Evolutionary conservation across 2,797 vertebrate genomes (phyloP).

Genomic region (Acipenser oxyrinchus): DNA sequence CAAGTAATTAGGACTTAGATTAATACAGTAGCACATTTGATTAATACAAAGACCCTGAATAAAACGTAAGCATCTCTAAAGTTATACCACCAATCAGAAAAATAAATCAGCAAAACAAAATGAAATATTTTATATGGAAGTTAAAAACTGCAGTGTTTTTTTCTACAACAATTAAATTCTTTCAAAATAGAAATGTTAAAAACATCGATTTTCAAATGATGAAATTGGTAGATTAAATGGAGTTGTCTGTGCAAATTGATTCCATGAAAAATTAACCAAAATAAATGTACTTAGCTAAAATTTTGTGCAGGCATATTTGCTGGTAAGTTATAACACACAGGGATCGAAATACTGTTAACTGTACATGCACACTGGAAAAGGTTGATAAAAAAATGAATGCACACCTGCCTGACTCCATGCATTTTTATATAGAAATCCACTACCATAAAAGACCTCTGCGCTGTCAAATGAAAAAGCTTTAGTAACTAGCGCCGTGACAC

Average conservation of each 20-base stretch:
- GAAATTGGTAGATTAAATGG: slow-evolving; percentile 11
- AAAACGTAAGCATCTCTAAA: slow-evolving; percentile 63
- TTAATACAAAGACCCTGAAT: slow-evolving; percentile 83
- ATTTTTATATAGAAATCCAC: slow-evolving; percentile 51
- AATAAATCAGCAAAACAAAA: slow-evolving; percentile 58
- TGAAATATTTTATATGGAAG: slow-evolving; percentile 31
- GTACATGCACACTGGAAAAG: slow-evolving; percentile 49
- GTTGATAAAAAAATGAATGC: slow-evolving; percentile 40
- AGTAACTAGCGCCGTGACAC: slow-evolving; percentile 3
- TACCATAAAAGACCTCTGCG: slow-evolving; percentile 45
- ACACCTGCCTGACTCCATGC: slow-evolving; percentile 57
- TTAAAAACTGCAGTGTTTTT: slow-evolving; percentile 43
- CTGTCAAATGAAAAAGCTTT: slow-evolving; percentile 13
- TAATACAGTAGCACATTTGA: slow-evolving; percentile 82
- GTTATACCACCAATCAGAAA: slow-evolving; percentile 62
- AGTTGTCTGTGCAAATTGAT: slow-evolving; percentile 14
- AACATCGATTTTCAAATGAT: slow-evolving; percentile 17
- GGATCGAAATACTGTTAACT: slow-evolving; percentile 57
- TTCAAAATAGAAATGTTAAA: slow-evolving; percentile 29
- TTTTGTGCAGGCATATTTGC: slow-evolving; percentile 64
- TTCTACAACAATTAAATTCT: slow-evolving; percentile 43
- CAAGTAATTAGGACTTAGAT: slow-evolving; percentile 49
- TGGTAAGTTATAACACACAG: slow-evolving; percentile 64
- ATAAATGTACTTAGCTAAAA: slow-evolving; percentile 41
- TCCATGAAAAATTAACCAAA: slow-evolving; percentile 34